Evolutionary conservation across 2,113 vertebrate genomes (phyloP), one percentile per base, ranked within the genome.

Genomic region (Malurus alboscapulatus): DNA sequence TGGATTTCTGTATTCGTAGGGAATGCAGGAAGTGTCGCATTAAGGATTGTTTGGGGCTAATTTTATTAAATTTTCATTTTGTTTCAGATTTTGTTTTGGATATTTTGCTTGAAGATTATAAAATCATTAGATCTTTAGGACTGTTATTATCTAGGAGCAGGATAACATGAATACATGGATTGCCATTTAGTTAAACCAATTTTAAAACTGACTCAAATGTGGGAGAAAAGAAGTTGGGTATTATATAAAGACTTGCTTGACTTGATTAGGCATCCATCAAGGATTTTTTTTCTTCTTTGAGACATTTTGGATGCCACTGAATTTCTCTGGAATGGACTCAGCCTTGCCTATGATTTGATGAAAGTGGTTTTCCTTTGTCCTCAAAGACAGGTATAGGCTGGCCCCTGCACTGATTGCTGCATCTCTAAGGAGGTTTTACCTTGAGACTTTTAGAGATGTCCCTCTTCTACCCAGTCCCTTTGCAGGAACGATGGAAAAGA

Each of bases 41-140:
- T 69, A 50, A 42, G 55, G n/a, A 76, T 59, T 22, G 32, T 63
- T 84, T 50, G 40, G 16, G 73, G 34, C 44, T 80, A 80, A 30
- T 90, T 82, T 72, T 75, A 42, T 18, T 77, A 2, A 22, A 27
- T 58, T 94, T 85, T 84, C 6, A 22, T 93, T 80, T 80, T 71
- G 14, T 58, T 77, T 67, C 58, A 58, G 34, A 12, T 44, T 19
- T 51, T 61, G 47, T 74, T 93, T 93, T 51, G 44, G 34, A 36
- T 47, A 77, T 7, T 5, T 82, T 67, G 29, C 55, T 88, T 90
- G 72, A 80, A 80, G 54, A 17, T 93, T 94, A 87, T 77, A 90
- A 88, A 84, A 82, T 45, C 77, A 73, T 91, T 92, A 93, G 87
- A 82, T 90, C 72, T 92, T 86, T 88, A 69, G 73, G 80, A 42